Conservation (phyloP, 2,113 vertebrate genomes). For the Phrynocephalus versicolor region DNA sequence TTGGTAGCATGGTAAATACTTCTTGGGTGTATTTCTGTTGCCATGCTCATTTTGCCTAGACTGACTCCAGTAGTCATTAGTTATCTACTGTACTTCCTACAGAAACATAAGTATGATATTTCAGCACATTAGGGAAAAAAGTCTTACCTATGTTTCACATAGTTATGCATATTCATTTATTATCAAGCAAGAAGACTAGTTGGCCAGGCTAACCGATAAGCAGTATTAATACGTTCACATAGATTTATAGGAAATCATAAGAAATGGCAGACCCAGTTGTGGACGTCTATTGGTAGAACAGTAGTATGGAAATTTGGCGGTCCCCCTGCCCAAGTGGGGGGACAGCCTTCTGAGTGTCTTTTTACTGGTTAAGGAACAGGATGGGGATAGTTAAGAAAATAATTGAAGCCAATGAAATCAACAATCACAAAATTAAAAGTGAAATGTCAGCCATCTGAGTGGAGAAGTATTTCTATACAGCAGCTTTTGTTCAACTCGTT, state of each 20-base stretch:
- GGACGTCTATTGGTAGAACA: no score
- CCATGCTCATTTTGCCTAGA: conserved; percentile 38
- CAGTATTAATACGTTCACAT: neutral
- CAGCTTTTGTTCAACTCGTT: no score
- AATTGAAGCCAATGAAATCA: no score
- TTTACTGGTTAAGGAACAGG: neutral
- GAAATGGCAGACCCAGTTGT: neutral
- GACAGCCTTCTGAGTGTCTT: no score
- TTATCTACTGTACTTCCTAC: neutral
- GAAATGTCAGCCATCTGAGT: no score
- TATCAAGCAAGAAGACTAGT: neutral
- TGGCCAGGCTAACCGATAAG: neutral
- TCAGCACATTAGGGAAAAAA: neutral
- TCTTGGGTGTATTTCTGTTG: conserved; percentile 44
- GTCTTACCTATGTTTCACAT: neutral
- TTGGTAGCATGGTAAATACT: conserved; percentile 31
- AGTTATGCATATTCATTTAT: neutral
- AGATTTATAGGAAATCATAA: neutral
- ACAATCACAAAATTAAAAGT: no score
- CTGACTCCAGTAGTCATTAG: neutral
- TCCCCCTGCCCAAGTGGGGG: no score
- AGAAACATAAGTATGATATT: neutral
- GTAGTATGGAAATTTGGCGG: no score
- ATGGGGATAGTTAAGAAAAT: neutral
- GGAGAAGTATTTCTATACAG: no score